Base-by-base conservation (phyloP, 2,113 vertebrate genomes). In the Geococcyx californianus region DNA sequence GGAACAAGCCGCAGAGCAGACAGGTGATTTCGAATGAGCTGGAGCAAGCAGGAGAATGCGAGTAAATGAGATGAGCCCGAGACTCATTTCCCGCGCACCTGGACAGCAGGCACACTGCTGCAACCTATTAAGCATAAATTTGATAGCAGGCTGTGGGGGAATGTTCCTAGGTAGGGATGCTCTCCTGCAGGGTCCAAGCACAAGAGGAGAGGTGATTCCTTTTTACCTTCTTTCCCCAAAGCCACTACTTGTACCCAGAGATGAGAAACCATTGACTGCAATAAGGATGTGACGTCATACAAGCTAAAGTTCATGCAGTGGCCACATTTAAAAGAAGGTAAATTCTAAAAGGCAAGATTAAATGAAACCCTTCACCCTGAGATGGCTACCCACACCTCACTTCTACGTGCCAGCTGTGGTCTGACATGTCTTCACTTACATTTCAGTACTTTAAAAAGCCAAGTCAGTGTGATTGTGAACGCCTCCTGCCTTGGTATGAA, bases 291-390 rank as follows among this genome's bases (percentile, higher is more conserved):
- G 80, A 58, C 87, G 94, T 93, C 72, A 45, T 49, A 60, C 24
- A 40, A 93, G 84, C 45, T 85, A 75, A 73, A 63, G 47, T 87
- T 69, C 75, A 67, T 19, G n/a, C 64, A 25, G 17, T 14, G 69
- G 68, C 44, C 77, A 89, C 73, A 52, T 70, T 60, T 72, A 38
- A 81, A 95, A 24, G 38, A 16, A 90, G 68, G 45, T 69, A 70
- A 92, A 83, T 84, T 78, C 62, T 16, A 5, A 83, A 70, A 95
- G 70, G 49, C 78, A 86, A 93, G 74, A 93, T 90, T 78, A 91
- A 96, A 84, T 0, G 4, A 81, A 90, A 47, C 66, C 78, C 58
- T 63, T 74, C 70, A 54, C 44, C 38, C 38, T 21, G 11, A 66
- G 54, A 44, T 84, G 85, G 59, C 60, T 38, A 40, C 88, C 79